Evolutionary conservation across 2,113 vertebrate species (phyloP), one percentile per base, ranked within the genome.

Genomic region (Pangasianodon hypophthalmus): DNA sequence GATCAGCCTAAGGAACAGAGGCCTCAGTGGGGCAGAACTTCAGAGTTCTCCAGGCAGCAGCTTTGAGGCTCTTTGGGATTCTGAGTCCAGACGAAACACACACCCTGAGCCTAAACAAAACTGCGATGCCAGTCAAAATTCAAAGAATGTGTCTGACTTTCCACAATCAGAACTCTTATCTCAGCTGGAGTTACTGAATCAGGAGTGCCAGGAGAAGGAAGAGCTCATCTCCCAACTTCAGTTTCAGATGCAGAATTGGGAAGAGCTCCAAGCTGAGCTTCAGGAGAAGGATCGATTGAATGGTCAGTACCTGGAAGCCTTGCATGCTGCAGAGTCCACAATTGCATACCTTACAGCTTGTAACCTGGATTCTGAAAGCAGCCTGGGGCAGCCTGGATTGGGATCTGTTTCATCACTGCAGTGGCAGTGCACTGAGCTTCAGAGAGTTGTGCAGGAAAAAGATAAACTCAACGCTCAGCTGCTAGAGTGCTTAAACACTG

Each of bases 161-260:
- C 44, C 54, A 32, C 90, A 90, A 60, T 24, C 48, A 0, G 91
- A 94, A 52, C 93, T 95, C 29, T 81, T 93, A 48, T 88, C 81
- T n/a, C 95, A 96, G 91, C 90, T 96, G 84, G 96, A 96, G 89
- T 93, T 96, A 44, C 94, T 96, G n/a, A 94, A 96, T 84, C 95
- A 95, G 85, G 95, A 96, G 90, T 96, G 95, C 87, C 96, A 96
- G 88, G 95, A 96, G 91, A 96, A 96, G 62, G 95, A 96, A 67
- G 85, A 77, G 4, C 89, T 95, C 29, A 95, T 96, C 91, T 92
- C 91, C 52, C 93, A 92, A 44, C 92, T 96, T 21, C 92, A 92
- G 21, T 89, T 95, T 86, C 93, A 95, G 92, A 92, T 95, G 9
- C 88, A 88, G 19, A 93, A 93, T 37, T 93, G 92, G 90, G 94